Evolutionary conservation across 2,888 invertebrate genomes (phyloP), one percentile per base, ranked within the genome.

Genomic region (Nineta flava): DNA sequence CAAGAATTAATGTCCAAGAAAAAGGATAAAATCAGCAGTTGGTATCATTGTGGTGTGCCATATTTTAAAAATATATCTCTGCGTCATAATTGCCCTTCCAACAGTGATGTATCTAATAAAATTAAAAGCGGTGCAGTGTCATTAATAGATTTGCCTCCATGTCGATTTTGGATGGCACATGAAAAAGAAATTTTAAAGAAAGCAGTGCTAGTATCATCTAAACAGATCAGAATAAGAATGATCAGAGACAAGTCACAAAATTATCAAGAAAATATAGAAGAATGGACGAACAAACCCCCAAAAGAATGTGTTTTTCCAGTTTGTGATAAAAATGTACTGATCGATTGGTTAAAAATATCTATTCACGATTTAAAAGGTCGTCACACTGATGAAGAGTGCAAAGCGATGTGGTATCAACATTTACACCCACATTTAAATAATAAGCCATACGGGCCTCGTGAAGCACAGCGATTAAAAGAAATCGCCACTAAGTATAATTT

Each of bases 331-430:
- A 46, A 50, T 12, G 54, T 67, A 40, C 67, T 74, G 51, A 75
- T 79, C 59, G 76, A 80, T 55, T 81, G 81, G 81, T 63, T 74
- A 21, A 65, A 67, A 49, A 66, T 81, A 47, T 64, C 77, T 1
- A 63, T 63, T 6, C 60, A 60, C 19, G 63, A 66, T 53, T 61
- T 71, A n/a, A 57, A 55, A 53, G 63, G 68, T 34, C 72, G 76
- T n/a, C 83, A 83, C 57, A 71, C 72, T 0, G 65, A 76, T 0
- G 65, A 69, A 9, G 83, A 83, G 59, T 86, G 83, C 59, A 66
- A 72, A 56, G 71, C 79, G 0, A 74, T 85, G 60, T 87, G 87
- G 87, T 75, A 76, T 51, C 69, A 80, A 17, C 81, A 77, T 58
- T 61, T 85, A 45, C 80, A 82, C 61, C 85, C 86, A 0, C 63